Percentiles rank a stretch among this genome's conserved stretches.
Conservation (phyloP, 2,888 invertebrate genomes). For the Hirtodrosophila duncani region DNA sequence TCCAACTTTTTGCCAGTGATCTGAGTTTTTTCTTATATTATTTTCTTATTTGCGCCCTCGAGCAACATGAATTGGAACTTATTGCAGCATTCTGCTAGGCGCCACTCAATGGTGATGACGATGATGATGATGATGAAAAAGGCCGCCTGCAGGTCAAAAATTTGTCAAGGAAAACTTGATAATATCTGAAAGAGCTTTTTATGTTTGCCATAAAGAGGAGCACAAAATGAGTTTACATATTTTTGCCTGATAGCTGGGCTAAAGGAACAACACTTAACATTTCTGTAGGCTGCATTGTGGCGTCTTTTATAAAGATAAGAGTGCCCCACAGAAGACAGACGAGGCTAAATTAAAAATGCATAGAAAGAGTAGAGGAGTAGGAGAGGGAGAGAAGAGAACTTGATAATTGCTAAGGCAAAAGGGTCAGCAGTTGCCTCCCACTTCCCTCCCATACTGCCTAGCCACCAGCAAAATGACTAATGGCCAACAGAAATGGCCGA, state of each 20-base stretch:
- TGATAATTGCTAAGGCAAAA: slow-evolving; percentile 63
- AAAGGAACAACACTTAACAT: slow-evolving; percentile 39
- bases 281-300: slow-evolving; percentile 1
- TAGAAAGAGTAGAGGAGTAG: slow-evolving; percentile 21
- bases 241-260: slow-evolving; percentile 2
- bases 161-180: too few species aligned
- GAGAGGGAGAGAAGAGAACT: slow-evolving; percentile 27
- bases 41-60: slow-evolving; percentile 1
- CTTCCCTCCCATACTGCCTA: slow-evolving; percentile 4
- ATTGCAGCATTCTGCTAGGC: slow-evolving; percentile 26
- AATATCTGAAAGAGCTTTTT: slow-evolving; percentile 23
- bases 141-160: too few species aligned
- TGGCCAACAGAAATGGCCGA: slow-evolving; percentile 32
- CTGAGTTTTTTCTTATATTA: slow-evolving; percentile 30
- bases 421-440: background rate
- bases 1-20: slow-evolving; percentile 45
- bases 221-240: slow-evolving; percentile 35
- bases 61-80: slow-evolving; percentile 24
- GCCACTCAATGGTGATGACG: slow-evolving; percentile 22
- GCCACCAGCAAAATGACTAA: slow-evolving; percentile 45
- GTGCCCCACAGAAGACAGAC: background rate
- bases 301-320: slow-evolving; percentile 20
- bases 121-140: too few species aligned
- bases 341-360: slow-evolving; percentile 21
- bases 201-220: slow-evolving; percentile 23